Base-by-base conservation (phyloP, 1,140 invertebrate genomes). In the Holcopasites calliopsidis region DNA sequence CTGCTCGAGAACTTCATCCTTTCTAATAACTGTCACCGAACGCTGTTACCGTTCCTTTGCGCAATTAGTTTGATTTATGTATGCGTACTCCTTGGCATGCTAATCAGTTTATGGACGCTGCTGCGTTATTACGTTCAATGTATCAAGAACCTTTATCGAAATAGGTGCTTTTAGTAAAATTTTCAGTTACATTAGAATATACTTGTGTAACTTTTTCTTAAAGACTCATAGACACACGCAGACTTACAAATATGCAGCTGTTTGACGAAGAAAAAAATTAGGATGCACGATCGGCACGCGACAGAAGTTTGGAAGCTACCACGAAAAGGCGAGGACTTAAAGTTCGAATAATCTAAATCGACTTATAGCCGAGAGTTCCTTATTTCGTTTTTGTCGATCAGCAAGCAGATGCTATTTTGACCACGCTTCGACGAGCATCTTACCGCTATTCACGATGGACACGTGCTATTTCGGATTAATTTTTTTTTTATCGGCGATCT, bases 401-500 rank as follows among this genome's bases (percentile, higher is more conserved):
- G n/a, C 74, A 50, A 76, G 65, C 82, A 84, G 84, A 84, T 84
- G 83, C 50, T 62, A 72, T 74, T 69, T 54, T 21, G 49, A 52
- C 54, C 66, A 86, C 72, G 81, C 83, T 85, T 21, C 78, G 54
- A 58, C 64, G 83, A 72, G 44, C 83, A 80, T 69, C 64, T 79
- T 61, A 38, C 61, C 57, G 26, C 54, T 42, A 64, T 66, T 65
- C 62, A 73, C 49, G 64, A 21, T 64, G 72, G 79, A 84, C 85
- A 55, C 83, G 83, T 86, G 85, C 83, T 85, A 58, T 70, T 76
- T 77, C 77, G 83, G 82, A 86, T 85, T 82, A 76, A 86, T 79
- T 80, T 84, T 84, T 79, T 81, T 55, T 28, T 18, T 13, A n/a
- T n/a, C 49, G 11, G 31, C n/a, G 3, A 38, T 31, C 50, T 55